Percentiles rank a stretch among this genome's conserved stretches.
phyloP scores from a whole-genome alignment of 2,113 vertebrate genomes.

The Heteronetta atricapilla region DNA sequence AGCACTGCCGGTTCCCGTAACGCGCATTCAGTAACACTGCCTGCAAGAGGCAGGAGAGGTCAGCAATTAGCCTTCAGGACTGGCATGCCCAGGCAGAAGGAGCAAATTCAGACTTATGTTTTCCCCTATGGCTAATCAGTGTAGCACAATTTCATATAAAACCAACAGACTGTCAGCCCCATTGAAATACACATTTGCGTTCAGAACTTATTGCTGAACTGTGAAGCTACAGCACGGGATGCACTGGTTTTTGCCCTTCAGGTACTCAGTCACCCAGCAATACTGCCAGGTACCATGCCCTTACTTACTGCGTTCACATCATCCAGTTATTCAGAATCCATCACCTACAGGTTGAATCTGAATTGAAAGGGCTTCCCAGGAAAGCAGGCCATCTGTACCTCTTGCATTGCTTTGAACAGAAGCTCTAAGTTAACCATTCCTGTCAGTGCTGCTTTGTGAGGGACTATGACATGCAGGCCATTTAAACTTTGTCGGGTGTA shows the following conservation, averaged over 20 bases:
- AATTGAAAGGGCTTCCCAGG: not conserved
- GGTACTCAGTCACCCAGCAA: not conserved
- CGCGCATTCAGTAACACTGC: not conserved
- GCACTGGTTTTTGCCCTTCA: not conserved
- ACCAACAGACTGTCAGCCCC: not conserved
- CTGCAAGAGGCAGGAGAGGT: not conserved
- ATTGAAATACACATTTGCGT: not conserved
- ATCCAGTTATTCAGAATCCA: not conserved
- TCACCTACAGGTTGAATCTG: not conserved
- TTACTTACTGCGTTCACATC: not conserved
- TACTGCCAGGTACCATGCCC: not conserved
- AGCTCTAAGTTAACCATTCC: not conserved
- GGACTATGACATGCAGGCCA: too few relatives aligned
- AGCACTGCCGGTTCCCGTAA: not conserved
- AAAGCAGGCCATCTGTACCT: not conserved
- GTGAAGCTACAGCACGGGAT: not conserved
- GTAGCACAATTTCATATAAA: not conserved
- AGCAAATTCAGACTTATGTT: not conserved
- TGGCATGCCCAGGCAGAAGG: not conserved
- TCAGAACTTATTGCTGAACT: not conserved
- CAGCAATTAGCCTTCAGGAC: not conserved
- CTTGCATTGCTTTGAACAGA: not conserved
- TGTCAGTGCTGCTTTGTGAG: not conserved
- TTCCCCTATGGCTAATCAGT: not conserved
- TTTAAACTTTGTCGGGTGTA: not conserved